phyloP scores from a whole-genome alignment of 2,113 vertebrate species.

The Acanthochromis polyacanthus region DNA sequence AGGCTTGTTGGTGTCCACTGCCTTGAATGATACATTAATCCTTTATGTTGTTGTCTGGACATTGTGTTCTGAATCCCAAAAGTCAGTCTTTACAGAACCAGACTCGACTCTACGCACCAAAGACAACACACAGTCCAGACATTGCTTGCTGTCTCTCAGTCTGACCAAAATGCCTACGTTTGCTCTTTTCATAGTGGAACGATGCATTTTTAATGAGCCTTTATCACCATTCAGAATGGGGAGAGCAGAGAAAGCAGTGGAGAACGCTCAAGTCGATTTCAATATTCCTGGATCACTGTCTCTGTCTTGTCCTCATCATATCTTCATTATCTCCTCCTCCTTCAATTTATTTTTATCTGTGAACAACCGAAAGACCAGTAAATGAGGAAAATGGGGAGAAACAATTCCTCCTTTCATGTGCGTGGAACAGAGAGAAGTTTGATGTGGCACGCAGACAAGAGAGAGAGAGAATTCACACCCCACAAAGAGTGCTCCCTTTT shows the following conservation, averaged over 20 bases:
- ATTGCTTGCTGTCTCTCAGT: slow-evolving; percentile 45
- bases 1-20: too few species aligned
- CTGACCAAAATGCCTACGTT: slow-evolving; percentile 63
- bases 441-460: slow-evolving; percentile 41
- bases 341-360: slow-evolving; percentile 67
- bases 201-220: slow-evolving; percentile 81
- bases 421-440: slow-evolving; percentile 27
- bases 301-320: slow-evolving; percentile 61
- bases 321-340: slow-evolving; percentile 67
- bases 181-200: slow-evolving; percentile 66
- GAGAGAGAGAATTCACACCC: slow-evolving; percentile 40
- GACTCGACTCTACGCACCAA: neutral
- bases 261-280: slow-evolving; percentile 65
- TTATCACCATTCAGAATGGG: slow-evolving; percentile 59
- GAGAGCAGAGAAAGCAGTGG: slow-evolving; percentile 39
- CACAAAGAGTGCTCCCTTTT: slow-evolving; percentile 38
- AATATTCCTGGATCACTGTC: slow-evolving; percentile 67
- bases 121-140: slow-evolving; percentile 53
- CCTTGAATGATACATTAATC: neutral
- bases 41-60: neutral
- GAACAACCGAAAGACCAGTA: slow-evolving; percentile 41
- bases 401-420: neutral
- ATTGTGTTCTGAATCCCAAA: neutral
- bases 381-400: slow-evolving; percentile 36
- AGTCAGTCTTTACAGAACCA: slow-evolving; percentile 11